Conservation (phyloP, 2,113 vertebrate species). For the Willisornis vidua region DNA sequence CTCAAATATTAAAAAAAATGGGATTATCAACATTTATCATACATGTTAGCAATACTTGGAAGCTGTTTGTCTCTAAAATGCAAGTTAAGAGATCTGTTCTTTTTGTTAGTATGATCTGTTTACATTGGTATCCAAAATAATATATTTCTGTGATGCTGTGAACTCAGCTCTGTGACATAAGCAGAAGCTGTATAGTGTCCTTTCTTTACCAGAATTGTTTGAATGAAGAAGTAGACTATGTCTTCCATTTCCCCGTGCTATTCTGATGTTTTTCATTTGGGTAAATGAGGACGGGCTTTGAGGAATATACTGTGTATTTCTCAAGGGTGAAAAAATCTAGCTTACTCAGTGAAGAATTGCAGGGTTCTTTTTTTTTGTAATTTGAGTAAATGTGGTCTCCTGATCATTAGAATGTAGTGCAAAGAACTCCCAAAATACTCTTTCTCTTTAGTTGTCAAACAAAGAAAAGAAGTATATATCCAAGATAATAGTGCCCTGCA, state of each 20-base stretch:
- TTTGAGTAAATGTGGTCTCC: background rate
- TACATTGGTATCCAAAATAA: background rate
- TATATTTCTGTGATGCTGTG: background rate
- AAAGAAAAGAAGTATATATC: background rate
- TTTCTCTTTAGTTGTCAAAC: background rate
- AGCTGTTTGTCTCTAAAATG: background rate
- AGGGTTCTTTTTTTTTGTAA: background rate
- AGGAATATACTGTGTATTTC: background rate
- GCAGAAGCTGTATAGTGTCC: background rate
- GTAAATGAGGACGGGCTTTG: background rate
- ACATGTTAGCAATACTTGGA: background rate
- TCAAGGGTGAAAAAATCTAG: fast-evolving
- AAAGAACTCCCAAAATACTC: background rate
- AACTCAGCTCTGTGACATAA: background rate
- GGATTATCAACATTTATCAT: background rate
- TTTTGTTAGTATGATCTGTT: background rate
- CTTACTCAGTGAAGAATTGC: background rate
- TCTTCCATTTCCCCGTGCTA: background rate
- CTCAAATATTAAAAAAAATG: background rate
- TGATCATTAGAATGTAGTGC: background rate
- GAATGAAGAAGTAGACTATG: background rate
- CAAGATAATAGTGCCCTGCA: background rate
- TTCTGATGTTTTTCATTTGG: background rate
- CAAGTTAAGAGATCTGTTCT: background rate
- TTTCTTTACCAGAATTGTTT: background rate